Evolutionary conservation across 2,113 vertebrate genomes (phyloP).

Genomic region (Silurus asotus): DNA sequence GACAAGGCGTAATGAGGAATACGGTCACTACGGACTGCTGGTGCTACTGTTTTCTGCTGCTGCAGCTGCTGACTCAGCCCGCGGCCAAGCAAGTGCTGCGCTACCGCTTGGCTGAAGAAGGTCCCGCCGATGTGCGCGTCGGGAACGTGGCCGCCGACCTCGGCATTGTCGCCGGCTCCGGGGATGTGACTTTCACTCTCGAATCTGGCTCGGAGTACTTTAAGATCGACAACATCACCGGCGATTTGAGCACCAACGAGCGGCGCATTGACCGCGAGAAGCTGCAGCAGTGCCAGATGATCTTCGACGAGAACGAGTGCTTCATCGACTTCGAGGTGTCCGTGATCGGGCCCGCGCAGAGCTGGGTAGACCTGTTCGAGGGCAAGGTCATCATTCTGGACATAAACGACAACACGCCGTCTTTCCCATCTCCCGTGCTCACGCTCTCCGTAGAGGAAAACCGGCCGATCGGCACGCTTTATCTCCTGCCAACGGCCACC

Average conservation of each 20-base stretch:
- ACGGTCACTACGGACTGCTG: conserved; percentile 76
- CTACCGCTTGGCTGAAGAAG: conserved; percentile 93
- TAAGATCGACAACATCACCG: conserved; percentile 98
- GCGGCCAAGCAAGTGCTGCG: conserved; percentile 92
- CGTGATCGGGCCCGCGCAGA: conserved; percentile 96
- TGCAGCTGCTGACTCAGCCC: conserved; percentile 85
- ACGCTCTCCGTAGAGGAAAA: conserved; percentile 98
- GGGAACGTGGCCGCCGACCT: conserved; percentile 94
- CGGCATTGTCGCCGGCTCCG: conserved; percentile 89
- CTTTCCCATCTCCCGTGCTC: conserved; percentile 94
- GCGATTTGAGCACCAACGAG: conserved; percentile 95
- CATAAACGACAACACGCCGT: conserved; percentile 98
- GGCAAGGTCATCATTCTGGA: conserved; percentile 95
- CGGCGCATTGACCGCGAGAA: conserved; percentile 97
- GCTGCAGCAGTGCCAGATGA: conserved; percentile 98
- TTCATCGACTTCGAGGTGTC: conserved; percentile 99
- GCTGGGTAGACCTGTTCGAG: conserved; percentile 97
- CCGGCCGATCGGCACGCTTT: conserved; percentile 94
- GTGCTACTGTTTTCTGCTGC: conserved; percentile 80
- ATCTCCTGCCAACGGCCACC: conserved; percentile 93
- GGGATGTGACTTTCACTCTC: conserved; percentile 96
- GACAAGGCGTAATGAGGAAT: conserved; percentile 73
- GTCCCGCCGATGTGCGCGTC: conserved; percentile 91
- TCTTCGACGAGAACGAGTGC: conserved; percentile 98
- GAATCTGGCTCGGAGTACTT: conserved; percentile 97